phyloP scores from a whole-genome alignment of 2,113 vertebrate species.

The Gasterosteus aculeatus region DNA sequence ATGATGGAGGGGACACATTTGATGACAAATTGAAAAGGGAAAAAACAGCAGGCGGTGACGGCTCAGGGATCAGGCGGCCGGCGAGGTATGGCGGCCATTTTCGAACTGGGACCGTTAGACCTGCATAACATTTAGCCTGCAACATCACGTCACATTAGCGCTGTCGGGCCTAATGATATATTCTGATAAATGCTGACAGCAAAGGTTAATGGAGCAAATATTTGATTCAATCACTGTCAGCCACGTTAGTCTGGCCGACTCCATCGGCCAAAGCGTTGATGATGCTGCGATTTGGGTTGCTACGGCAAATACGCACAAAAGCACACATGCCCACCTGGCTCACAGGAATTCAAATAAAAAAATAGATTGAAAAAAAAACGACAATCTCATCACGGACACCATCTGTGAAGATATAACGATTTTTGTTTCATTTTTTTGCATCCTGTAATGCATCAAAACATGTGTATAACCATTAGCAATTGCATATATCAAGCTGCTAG shows the following conservation, averaged over 20 bases:
- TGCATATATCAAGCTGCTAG: conserved; percentile 61
- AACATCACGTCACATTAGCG: conserved; percentile 3
- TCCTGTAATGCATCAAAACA: conserved; percentile 42
- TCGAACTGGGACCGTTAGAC: conserved; percentile 37
- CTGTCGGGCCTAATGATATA: not conserved
- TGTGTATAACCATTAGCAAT: conserved; percentile 53
- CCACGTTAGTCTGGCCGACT: conserved; percentile 44
- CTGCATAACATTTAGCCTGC: not conserved
- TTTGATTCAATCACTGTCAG: conserved; percentile 58
- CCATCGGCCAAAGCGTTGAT: conserved; percentile 67
- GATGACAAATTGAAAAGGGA: conserved; percentile 63
- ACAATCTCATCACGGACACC: conserved; percentile 43
- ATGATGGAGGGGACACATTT: conserved; percentile 67
- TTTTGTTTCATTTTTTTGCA: conserved; percentile 53
- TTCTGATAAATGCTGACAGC: conserved; percentile 25
- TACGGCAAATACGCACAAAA: conserved; percentile 78
- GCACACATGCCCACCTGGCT: conserved; percentile 73
- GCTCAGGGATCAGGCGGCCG: conserved; percentile 52
- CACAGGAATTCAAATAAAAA: conserved; percentile 59
- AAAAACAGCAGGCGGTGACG: conserved; percentile 51
- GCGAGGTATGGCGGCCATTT: conserved; percentile 47
- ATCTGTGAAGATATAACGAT: conserved; percentile 18
- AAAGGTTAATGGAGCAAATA: conserved; percentile 58
- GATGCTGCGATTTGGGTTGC: conserved; percentile 79
- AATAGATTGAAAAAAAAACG: conserved; percentile 8